phyloP scores from a whole-genome alignment of 2,888 invertebrate genomes.

The Leptinotarsa tumamoca region DNA sequence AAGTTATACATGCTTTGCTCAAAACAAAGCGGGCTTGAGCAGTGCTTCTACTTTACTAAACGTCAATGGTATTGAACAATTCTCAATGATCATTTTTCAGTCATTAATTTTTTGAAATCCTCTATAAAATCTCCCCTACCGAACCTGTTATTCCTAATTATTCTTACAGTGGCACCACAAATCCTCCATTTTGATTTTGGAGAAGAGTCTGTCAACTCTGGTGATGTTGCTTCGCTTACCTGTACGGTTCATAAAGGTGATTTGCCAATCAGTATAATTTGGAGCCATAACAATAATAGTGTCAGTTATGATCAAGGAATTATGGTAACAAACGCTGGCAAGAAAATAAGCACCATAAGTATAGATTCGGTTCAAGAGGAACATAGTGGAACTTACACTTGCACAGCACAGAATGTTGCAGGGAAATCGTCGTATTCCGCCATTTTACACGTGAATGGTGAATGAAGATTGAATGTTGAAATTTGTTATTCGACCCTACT shows the following conservation, averaged over 20 bases:
- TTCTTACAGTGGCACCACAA: constrained; percentile 66
- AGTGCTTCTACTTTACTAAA: constrained; percentile 74
- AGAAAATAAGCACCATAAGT: constrained; percentile 71
- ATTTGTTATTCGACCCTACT: background rate
- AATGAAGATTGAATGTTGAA: constrained; percentile 5
- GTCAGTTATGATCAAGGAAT: constrained; percentile 62
- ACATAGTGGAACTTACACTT: constrained; percentile 83
- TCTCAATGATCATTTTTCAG: background rate
- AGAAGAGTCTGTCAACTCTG: constrained; percentile 73
- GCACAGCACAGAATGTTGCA: constrained; percentile 77
- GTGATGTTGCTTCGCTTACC: constrained; percentile 76
- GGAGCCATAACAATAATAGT: constrained; percentile 71
- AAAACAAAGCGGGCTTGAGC: constrained; percentile 76
- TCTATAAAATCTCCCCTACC: background rate
- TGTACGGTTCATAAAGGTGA: constrained; percentile 81
- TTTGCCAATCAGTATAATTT: constrained; percentile 74
- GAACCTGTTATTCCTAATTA: constrained; percentile 4
- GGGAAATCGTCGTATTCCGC: constrained; percentile 75
- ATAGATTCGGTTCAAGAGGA: constrained; percentile 74
- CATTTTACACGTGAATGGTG: constrained; percentile 38
- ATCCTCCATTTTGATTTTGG: constrained; percentile 71
- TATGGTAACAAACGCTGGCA: constrained; percentile 64
- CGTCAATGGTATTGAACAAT: constrained; percentile 72
- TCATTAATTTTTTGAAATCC: background rate
- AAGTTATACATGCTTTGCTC: constrained; percentile 81